Evolutionary conservation across 2,797 vertebrate genomes (phyloP), one percentile per base, ranked within the genome.

Genomic region (Arrhamphus sclerolepis): DNA sequence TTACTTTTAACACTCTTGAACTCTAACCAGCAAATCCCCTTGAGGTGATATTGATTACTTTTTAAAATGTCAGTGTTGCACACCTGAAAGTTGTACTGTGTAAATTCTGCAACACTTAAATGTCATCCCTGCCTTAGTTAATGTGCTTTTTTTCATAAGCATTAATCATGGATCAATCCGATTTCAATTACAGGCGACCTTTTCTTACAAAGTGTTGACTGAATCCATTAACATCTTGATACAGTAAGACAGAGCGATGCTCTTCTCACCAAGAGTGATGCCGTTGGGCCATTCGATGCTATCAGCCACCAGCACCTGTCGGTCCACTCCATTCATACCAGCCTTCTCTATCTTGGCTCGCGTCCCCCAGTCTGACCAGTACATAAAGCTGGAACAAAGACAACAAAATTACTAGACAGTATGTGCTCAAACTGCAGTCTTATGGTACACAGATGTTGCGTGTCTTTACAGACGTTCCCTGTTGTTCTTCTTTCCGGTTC

Each of bases 331-430:
- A 0, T 99, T 99, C 92, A 99, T 95, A 3, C 98, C 98, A 0
- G 97, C 94, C 77, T 97, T 98, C 88, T 99, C 98, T 0, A 99
- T 97, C 91, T 96, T 99, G 39, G 98, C 96, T 68, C 91, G 87
- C 55, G 93, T 92, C 13, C 98, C 97, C 97, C 97, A 99, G 87
- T 98, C 97, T 34, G 97, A 98, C 98, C 98, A 99, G 84, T 98
- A 99, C 96, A 99, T 97, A 67, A 97, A 99, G 79, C 97, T 99
- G 72, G 39, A 62, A 79, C 29, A 75, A 46, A 63, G 41, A 7
- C 28, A 29, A 29, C 28, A 9, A 28, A 7, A 7, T 29, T 29
- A 29, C 1, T 29, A 31, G 29, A 7, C 2, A 31, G 9, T 3
- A 31, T 7, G 6, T 31, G 31, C 13, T 34, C 31, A 34, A 10